Evolutionary conservation across 2,797 vertebrate species (phyloP).

Genomic region (Gobionotothen gibberifrons): DNA sequence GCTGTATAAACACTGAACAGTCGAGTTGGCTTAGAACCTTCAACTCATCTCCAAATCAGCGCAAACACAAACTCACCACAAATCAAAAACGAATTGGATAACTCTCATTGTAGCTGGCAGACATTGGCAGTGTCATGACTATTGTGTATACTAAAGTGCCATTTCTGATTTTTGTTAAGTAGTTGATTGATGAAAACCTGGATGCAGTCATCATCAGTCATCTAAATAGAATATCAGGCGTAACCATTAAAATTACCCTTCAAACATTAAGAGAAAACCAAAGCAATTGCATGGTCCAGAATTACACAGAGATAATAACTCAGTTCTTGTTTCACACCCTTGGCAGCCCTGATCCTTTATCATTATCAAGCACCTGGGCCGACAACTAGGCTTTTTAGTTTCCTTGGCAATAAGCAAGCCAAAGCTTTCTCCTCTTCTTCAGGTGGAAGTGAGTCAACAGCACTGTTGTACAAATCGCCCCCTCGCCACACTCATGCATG

Average conservation of each 20-base stretch:
- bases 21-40: slow-evolving; percentile 20
- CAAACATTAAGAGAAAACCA: slow-evolving; percentile 9
- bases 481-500: slow-evolving; percentile 63
- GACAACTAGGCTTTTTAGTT: slow-evolving; percentile 68
- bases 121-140: slow-evolving; percentile 14
- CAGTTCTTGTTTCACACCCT: slow-evolving; percentile 41
- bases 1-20: slow-evolving; percentile 20
- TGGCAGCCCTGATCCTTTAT: slow-evolving; percentile 55
- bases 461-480: slow-evolving; percentile 75
- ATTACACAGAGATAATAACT: slow-evolving; percentile 44
- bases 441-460: slow-evolving; percentile 82
- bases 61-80: slow-evolving; percentile 8
- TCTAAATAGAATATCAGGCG: not conserved
- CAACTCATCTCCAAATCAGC: slow-evolving; percentile 26
- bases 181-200: slow-evolving; percentile 44
- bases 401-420: slow-evolving; percentile 81
- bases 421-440: slow-evolving; percentile 76
- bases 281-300: slow-evolving; percentile 18
- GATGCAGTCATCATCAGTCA: not conserved
- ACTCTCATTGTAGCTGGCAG: slow-evolving; percentile 18
- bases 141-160: slow-evolving; percentile 5
- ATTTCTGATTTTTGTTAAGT: slow-evolving; percentile 7
- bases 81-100: slow-evolving; percentile 28
- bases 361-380: slow-evolving; percentile 54
- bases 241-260: slow-evolving; percentile 8